Conservation (phyloP, 2,113 vertebrate genomes). For the Leiothrix lutea region DNA sequence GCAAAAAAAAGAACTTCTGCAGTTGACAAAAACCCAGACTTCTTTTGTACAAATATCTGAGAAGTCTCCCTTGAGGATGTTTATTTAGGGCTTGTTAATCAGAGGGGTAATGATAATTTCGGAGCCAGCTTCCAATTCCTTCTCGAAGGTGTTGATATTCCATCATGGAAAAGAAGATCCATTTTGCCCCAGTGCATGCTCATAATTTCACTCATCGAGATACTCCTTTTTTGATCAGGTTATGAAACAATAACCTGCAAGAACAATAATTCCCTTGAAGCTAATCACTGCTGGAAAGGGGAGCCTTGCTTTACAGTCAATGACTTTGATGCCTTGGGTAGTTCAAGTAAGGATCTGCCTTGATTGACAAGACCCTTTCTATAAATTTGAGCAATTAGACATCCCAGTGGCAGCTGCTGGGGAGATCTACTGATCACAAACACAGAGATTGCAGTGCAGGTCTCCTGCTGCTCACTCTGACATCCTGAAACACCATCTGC, state of each 20-base stretch:
- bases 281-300: slow-evolving; percentile 59
- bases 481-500: slow-evolving; percentile 4
- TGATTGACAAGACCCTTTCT: slow-evolving; percentile 73
- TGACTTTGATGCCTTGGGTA: slow-evolving; percentile 65
- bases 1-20: neutral
- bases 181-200: slow-evolving; percentile 39
- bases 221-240: slow-evolving; percentile 57
- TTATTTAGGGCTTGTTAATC: neutral
- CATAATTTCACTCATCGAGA: slow-evolving; percentile 56
- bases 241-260: slow-evolving; percentile 56
- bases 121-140: neutral
- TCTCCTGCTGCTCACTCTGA: neutral
- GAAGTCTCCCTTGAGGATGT: neutral
- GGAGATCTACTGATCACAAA: slow-evolving; percentile 18
- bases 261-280: neutral
- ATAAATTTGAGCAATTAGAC: slow-evolving; percentile 73
- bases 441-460: neutral
- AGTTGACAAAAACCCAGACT: neutral
- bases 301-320: slow-evolving; percentile 50
- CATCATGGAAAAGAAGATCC: neutral
- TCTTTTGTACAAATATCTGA: neutral
- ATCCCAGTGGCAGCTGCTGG: slow-evolving; percentile 22
- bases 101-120: neutral
- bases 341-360: slow-evolving; percentile 75
- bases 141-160: slow-evolving; percentile 15